Evolutionary conservation across 2,113 vertebrate genomes (phyloP), one percentile per base, ranked within the genome.

Genomic region (Morone saxatilis): DNA sequence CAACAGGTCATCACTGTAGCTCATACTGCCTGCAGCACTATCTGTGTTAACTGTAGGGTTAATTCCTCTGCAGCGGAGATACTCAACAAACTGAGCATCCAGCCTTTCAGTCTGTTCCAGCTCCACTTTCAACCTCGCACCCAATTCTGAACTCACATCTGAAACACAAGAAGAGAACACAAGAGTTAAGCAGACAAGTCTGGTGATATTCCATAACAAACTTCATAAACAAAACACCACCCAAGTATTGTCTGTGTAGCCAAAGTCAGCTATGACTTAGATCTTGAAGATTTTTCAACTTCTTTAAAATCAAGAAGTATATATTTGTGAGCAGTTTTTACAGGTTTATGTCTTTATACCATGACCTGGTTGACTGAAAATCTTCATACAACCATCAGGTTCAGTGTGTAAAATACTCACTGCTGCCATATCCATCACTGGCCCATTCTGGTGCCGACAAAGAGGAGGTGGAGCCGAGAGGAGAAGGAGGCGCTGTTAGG

Each of bases 101-200:
- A 96, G 88, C 19, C 94, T 80, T 76, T 96, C 94, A 0, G 90
- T 92, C 0, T 81, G 88, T 53, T 95, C 95, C 5, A 94, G 88
- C 71, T 95, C 94, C 22, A 92, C 84, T 79, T 86, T 95, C 22
- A 97, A 86, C 70, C 92, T 91, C 2, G 93, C 94, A 81, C 94
- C 96, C 86, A 95, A 81, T 63, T 95, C 95, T 6, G 91, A 95
- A 87, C 94, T 95, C 25, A 92, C 90, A 79, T 96, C 98, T 99
- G 79, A 72, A 76, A 2, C 38, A 73, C 7, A 45, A 57, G 19
- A 48, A 1, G 6, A 59, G 7, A 65, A 56, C 16, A 73, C 16
- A 57, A 41, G 0, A 69, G 4, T 45, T 38, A 7, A 66, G 14
- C 47, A 14, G 31, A 57, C 5, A 9, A 59, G 25, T 25, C 20